phyloP scores from a whole-genome alignment of 2,113 vertebrate genomes.

The Anhinga rufa region DNA sequence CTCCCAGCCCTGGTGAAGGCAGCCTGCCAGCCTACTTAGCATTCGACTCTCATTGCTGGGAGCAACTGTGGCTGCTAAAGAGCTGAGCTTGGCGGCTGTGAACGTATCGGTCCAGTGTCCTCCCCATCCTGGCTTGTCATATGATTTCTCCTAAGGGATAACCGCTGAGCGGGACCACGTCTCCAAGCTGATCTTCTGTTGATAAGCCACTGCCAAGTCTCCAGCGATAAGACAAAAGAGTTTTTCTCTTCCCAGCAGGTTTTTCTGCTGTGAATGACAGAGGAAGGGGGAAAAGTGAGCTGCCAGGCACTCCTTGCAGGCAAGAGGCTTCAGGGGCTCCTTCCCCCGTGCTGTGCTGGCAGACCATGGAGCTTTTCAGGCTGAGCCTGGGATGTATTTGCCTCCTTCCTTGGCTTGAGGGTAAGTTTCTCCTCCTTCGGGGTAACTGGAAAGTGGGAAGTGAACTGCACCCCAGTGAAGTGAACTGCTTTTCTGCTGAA shows the following conservation, averaged over 20 bases:
- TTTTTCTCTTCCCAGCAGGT: neutral
- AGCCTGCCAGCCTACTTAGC: slow-evolving; percentile 5
- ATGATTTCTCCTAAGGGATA: slow-evolving; percentile 5
- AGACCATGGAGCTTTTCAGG: slow-evolving; percentile 59
- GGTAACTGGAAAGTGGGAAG: neutral
- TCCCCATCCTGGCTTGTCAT: neutral
- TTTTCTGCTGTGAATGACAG: slow-evolving; percentile 42
- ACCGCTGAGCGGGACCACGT: neutral
- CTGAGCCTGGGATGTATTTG: slow-evolving; percentile 42
- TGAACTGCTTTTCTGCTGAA: neutral
- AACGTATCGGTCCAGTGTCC: neutral
- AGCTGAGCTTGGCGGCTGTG: rapidly evolving
- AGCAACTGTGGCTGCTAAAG: neutral
- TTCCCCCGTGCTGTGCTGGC: neutral
- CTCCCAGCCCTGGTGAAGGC: neutral
- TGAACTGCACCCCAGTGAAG: neutral
- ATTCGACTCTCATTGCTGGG: neutral
- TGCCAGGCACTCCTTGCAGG: neutral
- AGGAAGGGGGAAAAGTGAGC: neutral
- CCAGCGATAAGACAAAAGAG: neutral
- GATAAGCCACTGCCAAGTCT: slow-evolving; percentile 24
- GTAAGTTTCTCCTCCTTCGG: slow-evolving; percentile 50
- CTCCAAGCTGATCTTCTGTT: neutral
- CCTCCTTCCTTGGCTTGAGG: slow-evolving; percentile 53
- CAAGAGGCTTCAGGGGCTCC: neutral